These are phyloP conservation scores for Pseudococcus longispinus DNA, from an alignment of 2,888 invertebrate species.

Conservation along the genomic window DNA sequence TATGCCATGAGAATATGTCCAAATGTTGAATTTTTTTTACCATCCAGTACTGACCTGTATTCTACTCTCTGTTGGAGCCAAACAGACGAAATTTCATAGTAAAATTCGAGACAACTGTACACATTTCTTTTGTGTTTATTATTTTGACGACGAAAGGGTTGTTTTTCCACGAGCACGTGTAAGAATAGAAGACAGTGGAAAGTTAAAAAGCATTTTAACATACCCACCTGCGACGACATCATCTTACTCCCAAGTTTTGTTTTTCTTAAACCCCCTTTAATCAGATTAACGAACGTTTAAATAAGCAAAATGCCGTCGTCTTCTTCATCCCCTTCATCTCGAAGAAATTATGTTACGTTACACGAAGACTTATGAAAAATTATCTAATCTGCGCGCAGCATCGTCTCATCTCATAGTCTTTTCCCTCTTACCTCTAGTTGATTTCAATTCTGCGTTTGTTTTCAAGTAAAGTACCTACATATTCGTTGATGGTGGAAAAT, in stretches of 20 bases:
- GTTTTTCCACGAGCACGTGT: too few species aligned
- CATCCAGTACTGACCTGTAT: too few species aligned
- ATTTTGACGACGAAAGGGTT: too few species aligned
- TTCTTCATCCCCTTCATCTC: background rate
- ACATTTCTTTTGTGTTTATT: too few species aligned
- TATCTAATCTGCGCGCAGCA: background rate
- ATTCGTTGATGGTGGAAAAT: background rate
- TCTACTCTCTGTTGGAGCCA: too few species aligned
- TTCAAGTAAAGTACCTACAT: background rate
- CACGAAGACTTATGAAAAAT: background rate
- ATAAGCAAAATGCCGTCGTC: background rate
- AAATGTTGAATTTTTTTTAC: too few species aligned
- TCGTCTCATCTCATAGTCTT: background rate
- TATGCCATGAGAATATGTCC: too few species aligned
- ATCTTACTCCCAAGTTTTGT: background rate
- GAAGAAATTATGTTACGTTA: background rate
- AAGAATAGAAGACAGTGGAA: too few species aligned
- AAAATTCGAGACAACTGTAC: too few species aligned
- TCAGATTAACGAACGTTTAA: conserved; percentile 1
- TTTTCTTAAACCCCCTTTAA: background rate
- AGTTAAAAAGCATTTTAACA: too few species aligned
- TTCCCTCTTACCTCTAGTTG: background rate
- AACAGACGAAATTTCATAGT: too few species aligned
- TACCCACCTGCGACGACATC: too few species aligned
- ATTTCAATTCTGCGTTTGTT: background rate